Conservation (phyloP, 2,797 vertebrate species). For the Sylvilagus floridanus region DNA sequence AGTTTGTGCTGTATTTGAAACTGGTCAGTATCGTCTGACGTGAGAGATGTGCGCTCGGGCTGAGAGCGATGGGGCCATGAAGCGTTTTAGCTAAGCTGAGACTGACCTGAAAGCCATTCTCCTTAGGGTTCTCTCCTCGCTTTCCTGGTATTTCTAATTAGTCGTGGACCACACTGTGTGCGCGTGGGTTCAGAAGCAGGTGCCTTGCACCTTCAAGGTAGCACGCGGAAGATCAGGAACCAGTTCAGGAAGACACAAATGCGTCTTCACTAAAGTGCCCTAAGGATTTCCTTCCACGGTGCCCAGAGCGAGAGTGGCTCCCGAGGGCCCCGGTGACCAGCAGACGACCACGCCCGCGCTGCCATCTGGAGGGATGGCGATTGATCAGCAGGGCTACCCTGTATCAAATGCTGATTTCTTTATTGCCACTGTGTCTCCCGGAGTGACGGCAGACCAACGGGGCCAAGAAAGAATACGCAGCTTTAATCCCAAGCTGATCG, state of each 20-base stretch:
- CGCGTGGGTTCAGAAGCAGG: neutral
- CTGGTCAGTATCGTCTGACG: neutral
- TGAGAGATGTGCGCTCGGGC: neutral
- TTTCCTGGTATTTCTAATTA: constrained; percentile 25
- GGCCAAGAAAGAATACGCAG: constrained; percentile 83
- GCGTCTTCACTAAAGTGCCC: neutral
- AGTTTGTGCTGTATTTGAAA: no score
- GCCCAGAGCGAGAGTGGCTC: neutral
- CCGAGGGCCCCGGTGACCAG: no score
- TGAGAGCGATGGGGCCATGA: neutral
- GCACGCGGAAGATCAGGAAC: constrained; percentile 5
- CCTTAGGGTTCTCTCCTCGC: neutral
- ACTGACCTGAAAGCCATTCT: neutral
- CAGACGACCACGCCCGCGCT: no score
- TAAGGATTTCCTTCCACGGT: constrained; percentile 4
- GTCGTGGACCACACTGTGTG: neutral
- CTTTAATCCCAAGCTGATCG: constrained; percentile 88
- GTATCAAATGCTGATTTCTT: constrained; percentile 68
- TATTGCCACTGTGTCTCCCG: constrained; percentile 60
- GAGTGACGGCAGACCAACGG: constrained; percentile 87
- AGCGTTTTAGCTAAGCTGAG: neutral
- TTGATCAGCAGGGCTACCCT: constrained; percentile 29
- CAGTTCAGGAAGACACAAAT: neutral
- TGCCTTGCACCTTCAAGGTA: constrained; percentile 9
- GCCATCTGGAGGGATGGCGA: neutral